Evolutionary conservation across 2,888 invertebrate genomes (phyloP).

Genomic region (Fabriciana adippe): DNA sequence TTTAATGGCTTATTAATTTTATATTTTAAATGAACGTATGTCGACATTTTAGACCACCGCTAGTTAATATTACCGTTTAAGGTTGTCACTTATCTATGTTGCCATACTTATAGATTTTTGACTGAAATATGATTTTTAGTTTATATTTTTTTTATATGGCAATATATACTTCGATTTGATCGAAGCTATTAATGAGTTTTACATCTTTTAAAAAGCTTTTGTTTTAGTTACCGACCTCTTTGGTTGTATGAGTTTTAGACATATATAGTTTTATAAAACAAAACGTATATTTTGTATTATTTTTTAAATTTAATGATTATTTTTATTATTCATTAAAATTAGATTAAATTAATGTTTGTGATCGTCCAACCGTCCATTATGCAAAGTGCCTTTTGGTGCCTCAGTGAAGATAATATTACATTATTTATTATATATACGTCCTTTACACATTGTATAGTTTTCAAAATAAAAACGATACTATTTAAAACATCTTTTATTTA

Average conservation of each 20-base stretch:
- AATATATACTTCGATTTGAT: conserved; percentile 2
- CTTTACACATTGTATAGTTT: conserved; percentile 3
- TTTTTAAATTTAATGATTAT: neutral
- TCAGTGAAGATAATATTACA: conserved; percentile 10
- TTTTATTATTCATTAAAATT: conserved; percentile 35
- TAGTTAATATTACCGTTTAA: conserved; percentile 18
- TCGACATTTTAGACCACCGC: conserved; percentile 27
- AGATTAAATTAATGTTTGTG: conserved; percentile 57
- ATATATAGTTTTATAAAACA: too few relatives aligned
- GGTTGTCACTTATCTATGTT: conserved; percentile 8
- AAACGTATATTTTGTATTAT: too few relatives aligned
- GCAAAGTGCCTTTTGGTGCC: conserved; percentile 49
- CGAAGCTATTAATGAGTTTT: neutral
- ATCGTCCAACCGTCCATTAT: conserved; percentile 72
- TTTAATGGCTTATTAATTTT: too few relatives aligned
- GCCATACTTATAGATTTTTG: conserved; percentile 15
- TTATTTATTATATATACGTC: conserved; percentile 34
- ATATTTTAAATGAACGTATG: neutral
- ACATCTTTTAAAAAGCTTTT: conserved; percentile 6
- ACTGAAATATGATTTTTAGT: conserved; percentile 1
- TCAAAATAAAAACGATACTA: conserved; percentile 18
- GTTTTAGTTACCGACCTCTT: conserved; percentile 14
- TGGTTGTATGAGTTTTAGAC: conserved; percentile 10
- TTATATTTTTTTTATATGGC: conserved; percentile 3
- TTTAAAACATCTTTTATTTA: neutral